Conservation (phyloP, 2,113 vertebrate genomes). For the Cettia cetti region DNA sequence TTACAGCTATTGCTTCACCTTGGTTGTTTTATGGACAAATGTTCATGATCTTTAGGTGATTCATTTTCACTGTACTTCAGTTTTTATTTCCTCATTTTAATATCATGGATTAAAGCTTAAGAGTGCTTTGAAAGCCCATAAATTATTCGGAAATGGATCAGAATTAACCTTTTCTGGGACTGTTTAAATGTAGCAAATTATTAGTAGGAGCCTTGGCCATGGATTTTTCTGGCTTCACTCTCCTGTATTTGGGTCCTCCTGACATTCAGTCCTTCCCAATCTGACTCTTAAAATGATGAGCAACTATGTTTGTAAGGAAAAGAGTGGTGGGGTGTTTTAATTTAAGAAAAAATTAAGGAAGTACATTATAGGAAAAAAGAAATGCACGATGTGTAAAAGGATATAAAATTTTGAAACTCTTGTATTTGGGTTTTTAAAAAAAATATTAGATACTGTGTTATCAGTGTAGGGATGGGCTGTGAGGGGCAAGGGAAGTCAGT, state of each 20-base stretch:
- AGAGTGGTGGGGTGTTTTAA: rapidly evolving
- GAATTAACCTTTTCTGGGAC: neutral
- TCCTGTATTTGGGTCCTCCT: neutral
- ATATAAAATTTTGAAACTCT: neutral
- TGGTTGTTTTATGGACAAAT: neutral
- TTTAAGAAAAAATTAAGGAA: neutral
- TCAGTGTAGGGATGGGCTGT: neutral
- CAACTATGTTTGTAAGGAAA: neutral
- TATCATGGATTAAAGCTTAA: neutral
- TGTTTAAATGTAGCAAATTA: neutral
- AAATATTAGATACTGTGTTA: rapidly evolving
- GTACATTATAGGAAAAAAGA: neutral
- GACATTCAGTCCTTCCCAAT: neutral
- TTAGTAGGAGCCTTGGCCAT: neutral
- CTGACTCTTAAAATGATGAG: neutral
- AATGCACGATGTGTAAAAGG: rapidly evolving
- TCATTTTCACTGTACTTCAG: slow-evolving; percentile 41
- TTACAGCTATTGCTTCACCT: neutral
- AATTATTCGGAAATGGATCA: neutral
- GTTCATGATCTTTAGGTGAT: slow-evolving; percentile 2
- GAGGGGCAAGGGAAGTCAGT: neutral
- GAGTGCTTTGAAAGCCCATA: neutral
- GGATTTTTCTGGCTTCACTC: neutral
- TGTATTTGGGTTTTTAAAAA: neutral
- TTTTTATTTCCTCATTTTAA: slow-evolving; percentile 30